phyloP scores from a whole-genome alignment of 2,888 invertebrate genomes.

The Oegoconia quadripuncta region DNA sequence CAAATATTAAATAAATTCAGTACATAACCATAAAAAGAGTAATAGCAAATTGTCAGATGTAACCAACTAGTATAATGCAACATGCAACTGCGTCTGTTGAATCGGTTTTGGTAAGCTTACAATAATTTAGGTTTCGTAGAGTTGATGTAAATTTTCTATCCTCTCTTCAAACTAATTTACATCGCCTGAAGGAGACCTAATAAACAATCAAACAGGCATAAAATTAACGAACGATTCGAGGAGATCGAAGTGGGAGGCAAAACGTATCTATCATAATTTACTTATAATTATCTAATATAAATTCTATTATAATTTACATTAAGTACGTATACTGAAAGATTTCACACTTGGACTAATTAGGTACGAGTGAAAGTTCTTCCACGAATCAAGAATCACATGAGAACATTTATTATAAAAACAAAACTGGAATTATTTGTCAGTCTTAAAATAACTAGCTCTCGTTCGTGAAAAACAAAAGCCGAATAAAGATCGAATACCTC shows the following conservation, averaged over 20 bases:
- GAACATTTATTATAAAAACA: constrained; percentile 55
- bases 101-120: neutral
- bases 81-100: too few relatives aligned
- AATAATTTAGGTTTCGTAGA: constrained; percentile 47
- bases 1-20: too few relatives aligned
- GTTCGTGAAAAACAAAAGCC: constrained; percentile 40
- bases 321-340: constrained; percentile 79
- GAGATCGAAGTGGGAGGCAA: constrained; percentile 59
- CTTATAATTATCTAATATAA: constrained; percentile 77
- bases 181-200: constrained; percentile 58
- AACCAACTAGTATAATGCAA: too few relatives aligned
- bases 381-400: constrained; percentile 44
- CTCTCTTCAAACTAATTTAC: constrained; percentile 32
- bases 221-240: constrained; percentile 12
- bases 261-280: constrained; percentile 71
- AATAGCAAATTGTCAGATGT: too few relatives aligned
- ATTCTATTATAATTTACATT: constrained; percentile 77
- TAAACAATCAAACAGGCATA: neutral
- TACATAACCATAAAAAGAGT: too few relatives aligned
- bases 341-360: constrained; percentile 72
- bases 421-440: constrained; percentile 74
- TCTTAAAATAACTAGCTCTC: constrained; percentile 69
- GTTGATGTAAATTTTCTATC: constrained; percentile 31
- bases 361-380: constrained; percentile 57
- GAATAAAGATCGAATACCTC: constrained; percentile 38